phyloP scores from a whole-genome alignment of 2,888 invertebrate species.

The Gibbula magus region DNA sequence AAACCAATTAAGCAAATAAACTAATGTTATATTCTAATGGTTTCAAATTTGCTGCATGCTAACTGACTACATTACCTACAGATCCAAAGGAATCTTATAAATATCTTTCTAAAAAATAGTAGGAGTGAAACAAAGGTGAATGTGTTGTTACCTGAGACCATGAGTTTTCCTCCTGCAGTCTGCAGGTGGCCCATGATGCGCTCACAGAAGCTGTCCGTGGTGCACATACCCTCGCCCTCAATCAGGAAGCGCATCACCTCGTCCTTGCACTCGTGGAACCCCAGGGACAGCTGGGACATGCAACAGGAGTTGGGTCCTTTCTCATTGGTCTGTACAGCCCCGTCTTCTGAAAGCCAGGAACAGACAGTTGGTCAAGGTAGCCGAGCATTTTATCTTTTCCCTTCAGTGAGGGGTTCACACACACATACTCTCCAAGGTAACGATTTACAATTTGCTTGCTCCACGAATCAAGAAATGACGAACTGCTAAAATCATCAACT shows the following conservation, averaged over 20 bases:
- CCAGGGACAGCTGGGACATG: conserved; percentile 83
- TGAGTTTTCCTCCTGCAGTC: conserved; percentile 73
- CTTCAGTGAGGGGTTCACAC: no score
- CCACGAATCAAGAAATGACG: no score
- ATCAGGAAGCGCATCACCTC: conserved; percentile 92
- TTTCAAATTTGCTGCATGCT: no score
- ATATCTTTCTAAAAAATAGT: neutral
- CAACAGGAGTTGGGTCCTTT: conserved; percentile 32
- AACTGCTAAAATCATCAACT: no score
- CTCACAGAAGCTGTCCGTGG: conserved; percentile 87
- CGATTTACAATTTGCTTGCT: no score
- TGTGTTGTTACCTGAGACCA: neutral
- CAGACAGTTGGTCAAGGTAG: no score
- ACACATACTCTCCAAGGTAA: no score
- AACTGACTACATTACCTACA: no score
- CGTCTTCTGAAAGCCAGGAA: neutral
- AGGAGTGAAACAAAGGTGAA: neutral
- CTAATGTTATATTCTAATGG: no score
- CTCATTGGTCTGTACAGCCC: neutral
- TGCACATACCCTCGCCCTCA: conserved; percentile 87
- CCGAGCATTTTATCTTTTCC: no score
- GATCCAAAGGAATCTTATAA: neutral
- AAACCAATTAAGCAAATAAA: no score
- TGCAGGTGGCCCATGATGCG: conserved; percentile 89
- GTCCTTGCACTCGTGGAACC: conserved; percentile 92